Base-by-base conservation (phyloP, 2,113 vertebrate genomes). In the Ascaphus truei region DNA sequence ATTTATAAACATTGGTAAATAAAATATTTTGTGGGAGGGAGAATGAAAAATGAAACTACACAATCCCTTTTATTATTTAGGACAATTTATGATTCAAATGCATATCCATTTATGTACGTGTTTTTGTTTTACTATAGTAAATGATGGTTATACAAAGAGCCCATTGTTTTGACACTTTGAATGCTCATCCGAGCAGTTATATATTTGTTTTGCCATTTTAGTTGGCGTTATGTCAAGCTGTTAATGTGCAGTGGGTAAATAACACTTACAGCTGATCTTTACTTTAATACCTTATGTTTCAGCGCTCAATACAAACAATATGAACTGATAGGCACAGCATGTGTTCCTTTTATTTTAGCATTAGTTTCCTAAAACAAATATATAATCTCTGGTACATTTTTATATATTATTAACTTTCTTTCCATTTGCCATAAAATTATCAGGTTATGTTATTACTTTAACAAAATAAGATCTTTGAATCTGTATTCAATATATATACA, bases 231-330 rank as follows among this genome's bases (percentile, higher is more conserved):
- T 61, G 52, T 61, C 23, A 52, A 71, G 45, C 67, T 71, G 57
- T 61, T 71, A 71, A 61, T 61, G 67, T 52, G 45, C 36, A 52
- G 11, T 22, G 47, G 51, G 57, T 48, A 71, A 71, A 71, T 50
- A 61, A 41, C 27, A 10, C 11, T 22, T 7, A 23, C 22, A 16
- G 26, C n/a, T 61, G 16, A 61, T 52, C 25, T 41, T 15, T n/a
- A 50, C 55, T 60, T 33, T 55, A 31, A 50, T 58, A 37, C 41
- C 11, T 20, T 57, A 57, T 58, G 65, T 31, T 59, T 10, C 31
- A 50, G 66, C 45, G 58, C 41, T 59, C 26, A 60, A 39, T 31
- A 50, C 65, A 36, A 68, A 50, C 57, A 59, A 16, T 37, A 12
- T 36, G 37, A 36, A 18, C 39, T 37, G 53, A 31, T 37, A 31